Conservation (phyloP, 2,888 invertebrate species). For the Griposia aprilina region DNA sequence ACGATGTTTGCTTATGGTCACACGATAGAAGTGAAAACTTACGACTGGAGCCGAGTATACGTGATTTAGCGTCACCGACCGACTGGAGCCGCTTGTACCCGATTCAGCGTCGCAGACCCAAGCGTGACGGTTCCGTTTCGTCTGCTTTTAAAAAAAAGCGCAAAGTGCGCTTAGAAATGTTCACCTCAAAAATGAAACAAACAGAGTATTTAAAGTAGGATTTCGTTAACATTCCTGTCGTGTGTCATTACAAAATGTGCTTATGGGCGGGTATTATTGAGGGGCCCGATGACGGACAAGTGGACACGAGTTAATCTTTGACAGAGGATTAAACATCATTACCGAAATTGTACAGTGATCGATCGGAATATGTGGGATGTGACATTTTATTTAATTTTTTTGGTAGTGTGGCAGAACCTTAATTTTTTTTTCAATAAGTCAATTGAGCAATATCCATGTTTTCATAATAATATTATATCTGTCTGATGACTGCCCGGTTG, state of each 20-base stretch:
- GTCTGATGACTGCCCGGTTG: too few relatives aligned
- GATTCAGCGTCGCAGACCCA: too few relatives aligned
- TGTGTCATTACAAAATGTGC: conserved; percentile 1
- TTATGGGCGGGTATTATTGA: conserved; percentile 12
- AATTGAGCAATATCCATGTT: background rate
- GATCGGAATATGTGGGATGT: background rate
- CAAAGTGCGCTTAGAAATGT: too few relatives aligned
- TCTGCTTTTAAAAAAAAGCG: too few relatives aligned
- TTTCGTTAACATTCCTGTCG: background rate
- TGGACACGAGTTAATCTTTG: conserved; percentile 36
- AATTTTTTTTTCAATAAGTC: background rate
- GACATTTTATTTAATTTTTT: background rate
- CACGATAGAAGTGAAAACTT: too few relatives aligned
- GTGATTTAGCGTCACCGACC: too few relatives aligned
- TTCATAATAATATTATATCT: too few relatives aligned
- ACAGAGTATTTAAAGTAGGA: background rate
- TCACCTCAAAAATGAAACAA: too few relatives aligned
- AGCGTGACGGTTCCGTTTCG: too few relatives aligned
- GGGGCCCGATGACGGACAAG: conserved; percentile 25
- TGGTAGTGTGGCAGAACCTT: background rate
- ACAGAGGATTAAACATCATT: conserved; percentile 6
- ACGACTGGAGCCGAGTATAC: too few relatives aligned
- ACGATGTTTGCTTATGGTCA: too few relatives aligned
- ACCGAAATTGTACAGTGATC: conserved; percentile 1
- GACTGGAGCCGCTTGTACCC: too few relatives aligned